Base-by-base conservation (phyloP, 1,140 invertebrate species). In the Leptinotarsa undecemlineata region DNA sequence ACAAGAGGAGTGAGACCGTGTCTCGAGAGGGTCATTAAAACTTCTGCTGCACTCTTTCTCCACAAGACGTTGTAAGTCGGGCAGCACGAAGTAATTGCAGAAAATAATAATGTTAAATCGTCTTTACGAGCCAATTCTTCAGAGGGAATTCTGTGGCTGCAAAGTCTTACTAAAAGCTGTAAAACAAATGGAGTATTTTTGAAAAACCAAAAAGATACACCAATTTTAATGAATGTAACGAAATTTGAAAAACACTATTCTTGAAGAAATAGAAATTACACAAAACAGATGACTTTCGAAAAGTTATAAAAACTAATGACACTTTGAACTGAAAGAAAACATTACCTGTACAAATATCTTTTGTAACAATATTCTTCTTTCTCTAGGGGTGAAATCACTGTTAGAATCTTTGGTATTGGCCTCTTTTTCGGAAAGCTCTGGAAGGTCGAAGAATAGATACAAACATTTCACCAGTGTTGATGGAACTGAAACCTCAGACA, bases 381-480 rank as follows among this genome's bases (percentile, higher is more conserved):
- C 97, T 79, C 91, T 90, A 6, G 95, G 93, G 77, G 94, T 96
- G 85, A 97, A 98, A 85, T 98, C 95, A 85, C 93, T 95, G 76
- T 88, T 90, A 62, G 88, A 85, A 84, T 90, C 90, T 80, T 94
- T 91, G 69, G 89, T 86, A 83, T 94, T 90, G 57, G 92, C 90
- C 82, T 93, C 92, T 48, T 92, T 90, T 81, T 95, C 92, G 71
- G 95, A 94, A 86, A 95, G 92, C 86, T 93, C 92, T 60, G 98
- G 97, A 64, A 99, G 88, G 88, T 99, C 98, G 87, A 99, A 99
- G 86, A 99, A 99, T 74, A 99, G 87, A 85, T 99, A 99, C 48
- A 99, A 88, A 88, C 98, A 99, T 89, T 99, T 99, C 5, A 99
- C 97, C 81, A 99, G 88, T 47, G 98, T 99, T 73, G 96, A 99